Base-by-base conservation (phyloP, 2,888 invertebrate species). In the Fissipunctia ypsillon region DNA sequence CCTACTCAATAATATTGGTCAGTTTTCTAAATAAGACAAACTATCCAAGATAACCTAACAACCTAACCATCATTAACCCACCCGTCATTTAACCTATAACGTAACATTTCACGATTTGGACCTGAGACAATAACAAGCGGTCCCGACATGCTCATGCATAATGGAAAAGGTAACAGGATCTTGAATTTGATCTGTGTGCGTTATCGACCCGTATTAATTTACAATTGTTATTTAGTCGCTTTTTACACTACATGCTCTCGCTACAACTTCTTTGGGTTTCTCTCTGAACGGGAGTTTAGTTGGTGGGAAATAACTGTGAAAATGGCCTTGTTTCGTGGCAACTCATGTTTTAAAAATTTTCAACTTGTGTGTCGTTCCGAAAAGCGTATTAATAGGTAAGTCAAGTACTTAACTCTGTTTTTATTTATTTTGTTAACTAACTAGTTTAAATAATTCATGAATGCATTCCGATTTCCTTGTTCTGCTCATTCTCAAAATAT, bases 121-220 rank as follows among this genome's bases (percentile, higher is more conserved):
- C 28, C 48, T 59, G 52, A 54, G 28, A 68, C 57, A 54, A 38
- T 50, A 73, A 28, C 57, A 65, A 65, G 57, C 59, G 64, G 57
- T 31, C 38, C 61, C 35, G n/a, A 22, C 63, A 86, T 89, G 84
- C 72, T 19, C 63, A 86, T 89, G 84, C 72, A 88, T 88, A 81
- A 88, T 88, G 80, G 65, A 88, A 69, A 3, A 84, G 67, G 84
- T 76, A 84, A 84, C 78, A 80, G 80, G 91, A 91, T 76, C 88
- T 63, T 71, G 73, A 80, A 85, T 79, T 63, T 70, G 76, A 85
- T 81, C 45, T 38, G 72, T 43, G 61, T 68, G 64, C 73, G 41
- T 54, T 76, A 78, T 73, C 64, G 35, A 63, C 38, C 43, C 50
- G 77, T 65, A 75, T 77, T 66, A 2, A 81, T 78, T 78, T 84